Conservation (phyloP, 2,113 vertebrate genomes). For the Sprattus sprattus region DNA sequence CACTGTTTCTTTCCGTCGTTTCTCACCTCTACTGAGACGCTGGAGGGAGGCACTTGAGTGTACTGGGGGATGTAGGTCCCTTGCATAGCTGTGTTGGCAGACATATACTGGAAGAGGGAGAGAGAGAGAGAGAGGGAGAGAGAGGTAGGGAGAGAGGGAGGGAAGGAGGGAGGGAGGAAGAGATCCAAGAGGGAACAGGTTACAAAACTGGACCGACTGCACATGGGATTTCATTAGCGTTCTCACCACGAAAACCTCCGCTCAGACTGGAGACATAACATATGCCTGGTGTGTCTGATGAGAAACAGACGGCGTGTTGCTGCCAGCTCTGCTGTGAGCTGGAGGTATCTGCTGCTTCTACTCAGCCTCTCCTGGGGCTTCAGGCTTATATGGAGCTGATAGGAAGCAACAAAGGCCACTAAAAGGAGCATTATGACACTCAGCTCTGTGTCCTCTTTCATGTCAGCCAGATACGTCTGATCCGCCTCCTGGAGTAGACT, state of each 20-base stretch:
- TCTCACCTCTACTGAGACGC: slow-evolving; percentile 83
- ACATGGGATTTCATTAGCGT: slow-evolving; percentile 3
- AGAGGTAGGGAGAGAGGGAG: neutral
- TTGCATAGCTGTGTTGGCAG: slow-evolving; percentile 82
- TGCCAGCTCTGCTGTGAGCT: neutral
- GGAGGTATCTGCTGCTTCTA: neutral
- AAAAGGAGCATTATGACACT: neutral
- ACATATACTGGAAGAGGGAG: slow-evolving; percentile 75
- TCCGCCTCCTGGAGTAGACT: neutral
- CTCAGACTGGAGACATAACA: neutral
- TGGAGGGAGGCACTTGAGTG: slow-evolving; percentile 82
- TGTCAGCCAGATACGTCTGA: neutral
- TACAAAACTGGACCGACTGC: slow-evolving; percentile 12
- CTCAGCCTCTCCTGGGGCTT: neutral
- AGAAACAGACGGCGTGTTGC: neutral
- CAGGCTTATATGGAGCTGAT: neutral
- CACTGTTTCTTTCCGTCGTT: neutral
- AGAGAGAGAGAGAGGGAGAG: neutral
- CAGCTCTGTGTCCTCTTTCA: neutral
- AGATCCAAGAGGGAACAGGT: neutral
- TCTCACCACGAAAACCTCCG: neutral
- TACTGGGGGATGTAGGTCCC: slow-evolving; percentile 88
- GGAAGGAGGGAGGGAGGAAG: neutral
- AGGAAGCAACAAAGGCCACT: neutral
- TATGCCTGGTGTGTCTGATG: slow-evolving; percentile 13